A percentile compares a stretch with the other conserved stretches of the same genome.
These are phyloP conservation scores for Hemithea aestivaria DNA, from an alignment of 2,888 invertebrate genomes.

Conservation along the genomic window DNA sequence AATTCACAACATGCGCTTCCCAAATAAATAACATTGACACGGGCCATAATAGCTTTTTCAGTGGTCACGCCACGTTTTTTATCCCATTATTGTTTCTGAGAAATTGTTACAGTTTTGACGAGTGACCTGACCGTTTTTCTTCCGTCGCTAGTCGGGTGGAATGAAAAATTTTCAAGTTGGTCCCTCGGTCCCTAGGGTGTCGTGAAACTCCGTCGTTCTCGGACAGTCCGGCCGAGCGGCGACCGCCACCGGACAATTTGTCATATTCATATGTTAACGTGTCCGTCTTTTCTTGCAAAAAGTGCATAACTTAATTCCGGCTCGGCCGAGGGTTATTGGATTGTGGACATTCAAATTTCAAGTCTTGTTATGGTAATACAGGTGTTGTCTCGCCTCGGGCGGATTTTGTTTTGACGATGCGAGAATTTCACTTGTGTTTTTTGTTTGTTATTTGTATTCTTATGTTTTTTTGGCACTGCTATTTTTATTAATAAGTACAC, in stretches of 20 bases:
- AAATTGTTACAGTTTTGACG: conserved; percentile 79
- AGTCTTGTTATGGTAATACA: conserved; percentile 77
- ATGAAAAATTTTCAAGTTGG: conserved; percentile 79
- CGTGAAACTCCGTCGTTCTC: conserved; percentile 72
- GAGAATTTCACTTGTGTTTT: conserved; percentile 15
- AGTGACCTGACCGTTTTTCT: conserved; percentile 76
- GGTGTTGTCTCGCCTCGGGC: conserved; percentile 67
- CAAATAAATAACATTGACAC: conserved; percentile 79
- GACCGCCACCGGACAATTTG: conserved; percentile 75
- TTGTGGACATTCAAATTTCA: conserved; percentile 77
- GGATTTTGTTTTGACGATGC: conserved; percentile 37
- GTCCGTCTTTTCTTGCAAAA: conserved; percentile 77
- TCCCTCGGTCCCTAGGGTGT: conserved; percentile 72
- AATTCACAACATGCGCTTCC: conserved; percentile 68
- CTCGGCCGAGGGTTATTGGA: conserved; percentile 64
- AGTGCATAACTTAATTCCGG: conserved; percentile 76
- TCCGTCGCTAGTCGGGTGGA: conserved; percentile 60
- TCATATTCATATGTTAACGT: conserved; percentile 80
- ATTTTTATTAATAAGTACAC: too few species aligned
- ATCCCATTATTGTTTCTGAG: conserved; percentile 78
- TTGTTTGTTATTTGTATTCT: not conserved
- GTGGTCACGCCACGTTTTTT: conserved; percentile 62
- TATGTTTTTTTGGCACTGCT: too few species aligned
- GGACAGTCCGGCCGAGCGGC: conserved; percentile 46
- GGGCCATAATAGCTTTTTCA: conserved; percentile 65